phyloP scores from a whole-genome alignment of 2,797 vertebrate genomes.

The Pipistrellus kuhlii region DNA sequence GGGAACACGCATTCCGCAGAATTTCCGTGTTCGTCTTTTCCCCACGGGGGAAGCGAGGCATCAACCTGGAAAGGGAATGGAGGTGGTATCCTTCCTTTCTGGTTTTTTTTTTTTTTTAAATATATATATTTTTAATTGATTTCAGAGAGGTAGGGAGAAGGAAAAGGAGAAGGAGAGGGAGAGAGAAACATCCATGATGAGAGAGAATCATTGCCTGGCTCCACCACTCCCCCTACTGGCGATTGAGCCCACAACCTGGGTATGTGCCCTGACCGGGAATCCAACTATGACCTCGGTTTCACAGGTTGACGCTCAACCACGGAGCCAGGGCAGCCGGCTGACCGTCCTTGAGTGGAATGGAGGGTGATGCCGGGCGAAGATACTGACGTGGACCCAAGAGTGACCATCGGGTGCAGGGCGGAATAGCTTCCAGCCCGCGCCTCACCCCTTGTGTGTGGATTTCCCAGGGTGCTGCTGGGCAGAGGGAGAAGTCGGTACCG shows the following conservation, averaged over 20 bases:
- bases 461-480: background rate
- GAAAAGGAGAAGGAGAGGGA: no score
- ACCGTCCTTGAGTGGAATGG: background rate
- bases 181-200: no score
- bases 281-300: no score
- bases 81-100: background rate
- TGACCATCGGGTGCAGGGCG: background rate
- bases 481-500: slow-evolving; percentile 13
- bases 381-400: background rate
- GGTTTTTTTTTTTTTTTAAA: no score
- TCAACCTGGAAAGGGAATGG: slow-evolving; percentile 58
- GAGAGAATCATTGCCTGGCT: no score
- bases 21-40: slow-evolving; percentile 79
- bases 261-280: no score
- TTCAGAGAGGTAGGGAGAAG: no score
- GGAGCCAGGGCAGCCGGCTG: no score
- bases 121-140: no score
- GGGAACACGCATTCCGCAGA: slow-evolving; percentile 82
- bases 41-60: slow-evolving; percentile 58
- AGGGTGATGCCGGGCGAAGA: background rate
- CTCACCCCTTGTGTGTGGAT: background rate
- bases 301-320: no score
- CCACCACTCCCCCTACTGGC: no score
- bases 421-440: background rate
- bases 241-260: no score